Base-by-base conservation (phyloP, 2,113 vertebrate genomes). In the Clarias batrachus region DNA sequence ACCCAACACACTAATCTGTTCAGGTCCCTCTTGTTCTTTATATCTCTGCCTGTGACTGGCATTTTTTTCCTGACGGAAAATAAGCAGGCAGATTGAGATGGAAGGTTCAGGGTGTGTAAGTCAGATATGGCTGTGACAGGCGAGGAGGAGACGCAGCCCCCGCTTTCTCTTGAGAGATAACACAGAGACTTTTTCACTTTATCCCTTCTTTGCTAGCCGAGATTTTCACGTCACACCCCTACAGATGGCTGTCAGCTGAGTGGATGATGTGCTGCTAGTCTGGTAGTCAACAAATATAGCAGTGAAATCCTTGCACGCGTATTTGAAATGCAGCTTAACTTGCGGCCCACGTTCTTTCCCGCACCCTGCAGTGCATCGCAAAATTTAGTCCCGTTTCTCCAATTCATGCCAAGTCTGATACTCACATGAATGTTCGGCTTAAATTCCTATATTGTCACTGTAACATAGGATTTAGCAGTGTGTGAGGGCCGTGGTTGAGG, bases 271-370 rank as follows among this genome's bases (percentile, higher is more conserved):
- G 16, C 80, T 73, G 83, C 80, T 41, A 82, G 86, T 25, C 30
- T 80, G 86, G 7, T 83, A 71, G 86, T 89, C 83, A 87, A 83
- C 82, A 87, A 81, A 87, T 63, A 76, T 66, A 79, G 63, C 57
- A 59, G 48, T 59, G 81, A 87, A 87, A 78, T 77, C 71, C 73
- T 68, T 17, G 21, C 23, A 63, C 23, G 3, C 62, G 30, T 17
- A 60, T 87, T 83, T 57, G 86, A 23, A 57, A 57, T 33, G 27
- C n/a, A 77, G 59, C 86, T 76, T 83, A 77, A 82, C n/a, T 83
- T 83, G 59, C 68, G 30, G 74, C 77, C 86, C 82, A 86, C 86
- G 73, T 79, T 54, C 79, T 85, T 80, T 48, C n/a, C 74, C 19
- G 7, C 83, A 63, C 41, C 56, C 81, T 30, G 68, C 80, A 54